Base-by-base conservation (phyloP, 2,797 vertebrate genomes). In the Rhynchonycteris naso region DNA sequence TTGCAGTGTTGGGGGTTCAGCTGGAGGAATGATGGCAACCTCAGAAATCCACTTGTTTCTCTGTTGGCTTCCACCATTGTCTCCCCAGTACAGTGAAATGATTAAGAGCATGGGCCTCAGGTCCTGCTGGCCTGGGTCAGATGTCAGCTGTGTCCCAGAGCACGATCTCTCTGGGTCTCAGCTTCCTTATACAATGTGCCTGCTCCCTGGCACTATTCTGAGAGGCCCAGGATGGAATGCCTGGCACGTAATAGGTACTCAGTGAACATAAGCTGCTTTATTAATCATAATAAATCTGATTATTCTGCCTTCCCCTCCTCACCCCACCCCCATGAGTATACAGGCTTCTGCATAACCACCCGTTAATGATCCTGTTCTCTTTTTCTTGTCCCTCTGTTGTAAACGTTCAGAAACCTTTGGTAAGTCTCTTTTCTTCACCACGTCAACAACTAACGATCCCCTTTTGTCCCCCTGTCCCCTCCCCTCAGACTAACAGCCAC, bases 371-470 rank as follows among this genome's bases (percentile, higher is more conserved):
- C 80, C 92, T 97, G 83, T 95, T 97, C 97, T 98, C 97, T 98
- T 98, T 99, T 98, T 98, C 80, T 98, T 98, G 98, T 98, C 89
- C 95, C 98, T 95, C 98, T 97, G 97, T 98, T 98, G 99, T 99
- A 98, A 98, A 99, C 99, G 98, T 98, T 98, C 99, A 99, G 99
- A 99, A 98, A 99, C 99, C 97, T 99, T 99, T 99, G 99, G 99
- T 99, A 99, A 99, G 99, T 99, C 98, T 98, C 96, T 98, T 98
- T 93, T 94, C 97, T 97, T 98, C 96, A 47, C 87, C 94, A 80
- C 83, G 81, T 58, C 91, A 9, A 76, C 97, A 80, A 98, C 98
- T 98, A 86, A 97, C 92, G 89, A 90, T 92, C 97, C 54, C 10
- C 4, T 15, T 4, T 30, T 4, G 18, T 7, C 10, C n/a, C 65